Base-by-base conservation (phyloP, 92 coral and sea anemone genomes). In the Hydrozoanthus gracilis region DNA sequence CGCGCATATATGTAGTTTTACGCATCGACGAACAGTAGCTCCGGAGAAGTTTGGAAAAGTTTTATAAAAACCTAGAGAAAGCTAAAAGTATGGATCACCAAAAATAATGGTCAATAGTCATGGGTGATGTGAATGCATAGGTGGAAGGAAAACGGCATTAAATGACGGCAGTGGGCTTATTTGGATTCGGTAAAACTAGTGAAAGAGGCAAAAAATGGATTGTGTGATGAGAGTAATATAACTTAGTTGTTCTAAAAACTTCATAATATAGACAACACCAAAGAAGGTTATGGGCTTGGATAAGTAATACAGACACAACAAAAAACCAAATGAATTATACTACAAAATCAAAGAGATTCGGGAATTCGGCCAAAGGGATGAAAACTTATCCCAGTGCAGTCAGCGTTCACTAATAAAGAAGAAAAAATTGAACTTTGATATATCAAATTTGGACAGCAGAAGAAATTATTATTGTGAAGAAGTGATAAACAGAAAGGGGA, bases 11-110 rank as follows among this genome's bases (percentile, higher is more conserved):
- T 58, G 65, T 58, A 58, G 65, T 58, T 58, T 58, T 58, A 58
- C 65, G 65, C 65, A 58, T 58, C 65, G 65, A 58, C 65, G 65
- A 58, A 58, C 65, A 58, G 65, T 58, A 58, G 65, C 65, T 58
- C 65, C 65, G 5, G 5, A 58, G 65, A 58, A 58, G 5, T 58
- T 58, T 58, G 65, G 65, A 58, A 58, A 58, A 58, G 65, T 58
- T 58, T 58, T 58, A 58, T 58, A 58, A 58, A 58, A 58, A 58
- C 65, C 5, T 58, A 14, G 65, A 58, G 65, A 58, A 58, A 58
- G 65, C 65, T 58, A 58, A 58, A 58, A 58, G 65, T 58, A 2
- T 58, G 65, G 65, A 58, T 58, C 65, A 58, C 3, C 65, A 58
- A 14, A 58, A 58, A 58, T 14, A 58, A 58, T 58, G 5, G 5